Percentiles rank a stretch among this genome's conserved stretches.
These are phyloP conservation scores for Vidua chalybeata DNA, from an alignment of 2,113 vertebrate species.

Conservation along the genomic window DNA sequence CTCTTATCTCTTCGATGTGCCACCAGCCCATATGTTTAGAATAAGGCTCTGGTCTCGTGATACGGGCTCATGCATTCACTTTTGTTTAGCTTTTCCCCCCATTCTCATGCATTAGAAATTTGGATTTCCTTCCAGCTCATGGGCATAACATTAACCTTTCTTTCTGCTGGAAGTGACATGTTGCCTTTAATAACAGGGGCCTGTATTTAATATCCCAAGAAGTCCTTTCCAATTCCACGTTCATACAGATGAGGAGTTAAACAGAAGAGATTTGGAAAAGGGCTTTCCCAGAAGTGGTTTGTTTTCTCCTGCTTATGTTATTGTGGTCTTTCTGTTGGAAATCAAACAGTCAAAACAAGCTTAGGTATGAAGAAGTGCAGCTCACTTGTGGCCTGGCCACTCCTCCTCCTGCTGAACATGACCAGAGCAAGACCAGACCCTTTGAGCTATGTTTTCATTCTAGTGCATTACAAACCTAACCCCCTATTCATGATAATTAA, in stretches of 20 bases:
- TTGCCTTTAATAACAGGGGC: background rate
- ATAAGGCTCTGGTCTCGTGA: background rate
- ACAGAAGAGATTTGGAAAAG: background rate
- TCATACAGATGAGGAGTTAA: background rate
- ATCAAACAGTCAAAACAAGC: background rate
- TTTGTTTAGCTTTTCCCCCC: conserved; percentile 52
- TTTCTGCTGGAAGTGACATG: background rate
- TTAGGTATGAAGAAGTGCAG: background rate
- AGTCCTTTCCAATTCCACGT: background rate
- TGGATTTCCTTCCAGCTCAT: conserved; percentile 37
- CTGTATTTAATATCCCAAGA: background rate
- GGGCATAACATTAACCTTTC: background rate
- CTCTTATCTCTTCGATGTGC: background rate
- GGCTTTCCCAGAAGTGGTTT: background rate
- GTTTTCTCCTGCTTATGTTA: background rate
- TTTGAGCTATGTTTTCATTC: background rate
- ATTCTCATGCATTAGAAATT: conserved; percentile 18
- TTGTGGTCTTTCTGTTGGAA: background rate
- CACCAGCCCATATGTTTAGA: background rate
- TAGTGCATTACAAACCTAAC: background rate
- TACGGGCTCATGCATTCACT: background rate
- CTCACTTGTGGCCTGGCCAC: background rate
- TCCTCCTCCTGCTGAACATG: background rate
- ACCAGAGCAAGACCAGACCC: background rate
- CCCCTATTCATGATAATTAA: background rate